Conservation (phyloP, 2,888 invertebrate species). For the Metallyticus violacea region DNA sequence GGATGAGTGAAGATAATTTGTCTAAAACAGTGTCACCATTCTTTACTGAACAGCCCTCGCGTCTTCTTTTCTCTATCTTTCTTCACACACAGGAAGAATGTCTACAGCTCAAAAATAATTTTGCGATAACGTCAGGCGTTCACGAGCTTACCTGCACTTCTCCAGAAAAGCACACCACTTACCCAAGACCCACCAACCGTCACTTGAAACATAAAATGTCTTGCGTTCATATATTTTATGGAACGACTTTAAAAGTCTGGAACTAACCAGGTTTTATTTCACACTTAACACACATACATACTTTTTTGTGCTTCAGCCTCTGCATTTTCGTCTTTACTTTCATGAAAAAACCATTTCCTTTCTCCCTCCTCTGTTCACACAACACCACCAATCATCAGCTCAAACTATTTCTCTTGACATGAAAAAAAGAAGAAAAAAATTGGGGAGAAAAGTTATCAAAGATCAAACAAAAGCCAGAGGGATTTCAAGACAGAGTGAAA, state of each 20-base stretch:
- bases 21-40: no score
- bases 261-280: background rate
- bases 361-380: background rate
- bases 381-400: background rate
- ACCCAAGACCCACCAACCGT: no score
- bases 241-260: background rate
- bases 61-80: no score
- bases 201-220: no score
- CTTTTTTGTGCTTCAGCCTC: background rate
- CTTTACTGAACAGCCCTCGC: no score
- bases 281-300: background rate
- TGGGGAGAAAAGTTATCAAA: conserved; percentile 5
- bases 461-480: conserved; percentile 6
- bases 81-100: no score
- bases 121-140: no score
- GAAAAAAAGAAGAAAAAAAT: background rate
- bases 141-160: no score
- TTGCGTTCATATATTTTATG: background rate
- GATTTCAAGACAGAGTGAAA: background rate
- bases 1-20: no score
- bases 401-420: background rate
- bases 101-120: no score
- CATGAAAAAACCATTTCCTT: no score
- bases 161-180: no score
- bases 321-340: background rate